Conservation (phyloP, 2,888 invertebrate species). For the Nineta flava region DNA sequence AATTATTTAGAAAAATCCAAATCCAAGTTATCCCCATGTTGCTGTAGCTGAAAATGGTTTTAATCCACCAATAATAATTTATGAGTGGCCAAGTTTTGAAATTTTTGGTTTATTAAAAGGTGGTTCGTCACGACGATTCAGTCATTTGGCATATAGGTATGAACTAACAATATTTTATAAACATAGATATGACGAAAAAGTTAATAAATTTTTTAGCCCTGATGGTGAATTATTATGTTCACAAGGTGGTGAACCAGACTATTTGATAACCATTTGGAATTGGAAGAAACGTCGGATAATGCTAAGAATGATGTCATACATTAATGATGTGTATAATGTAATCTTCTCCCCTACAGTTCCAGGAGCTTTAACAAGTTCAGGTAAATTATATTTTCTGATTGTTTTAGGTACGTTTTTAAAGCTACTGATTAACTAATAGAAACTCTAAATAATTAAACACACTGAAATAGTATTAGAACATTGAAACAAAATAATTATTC, state of each 20-base stretch:
- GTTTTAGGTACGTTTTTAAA: not conserved
- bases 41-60: constrained; percentile 73
- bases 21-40: constrained; percentile 41
- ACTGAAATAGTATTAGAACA: no score
- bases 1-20: constrained; percentile 40
- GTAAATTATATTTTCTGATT: no score
- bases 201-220: constrained; percentile 36
- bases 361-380: constrained; percentile 64
- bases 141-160: constrained; percentile 58
- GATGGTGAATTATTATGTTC: constrained; percentile 67
- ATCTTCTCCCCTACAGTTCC: constrained; percentile 69
- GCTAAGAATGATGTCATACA: constrained; percentile 66
- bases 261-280: constrained; percentile 75
- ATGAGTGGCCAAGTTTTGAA: constrained; percentile 67
- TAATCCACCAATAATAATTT: constrained; percentile 62
- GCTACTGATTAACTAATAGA: not conserved
- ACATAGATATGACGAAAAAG: not conserved
- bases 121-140: constrained; percentile 59
- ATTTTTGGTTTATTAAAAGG: constrained; percentile 55
- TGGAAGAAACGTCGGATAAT: constrained; percentile 65
- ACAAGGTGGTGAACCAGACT: constrained; percentile 76
- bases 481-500: no score
- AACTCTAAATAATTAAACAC: not conserved
- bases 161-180: constrained; percentile 1
- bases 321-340: constrained; percentile 62